These are phyloP conservation scores for Pocillopora damicornis DNA, from an alignment of 64 coral and sea anemone genomes.

Conservation along the genomic window DNA sequence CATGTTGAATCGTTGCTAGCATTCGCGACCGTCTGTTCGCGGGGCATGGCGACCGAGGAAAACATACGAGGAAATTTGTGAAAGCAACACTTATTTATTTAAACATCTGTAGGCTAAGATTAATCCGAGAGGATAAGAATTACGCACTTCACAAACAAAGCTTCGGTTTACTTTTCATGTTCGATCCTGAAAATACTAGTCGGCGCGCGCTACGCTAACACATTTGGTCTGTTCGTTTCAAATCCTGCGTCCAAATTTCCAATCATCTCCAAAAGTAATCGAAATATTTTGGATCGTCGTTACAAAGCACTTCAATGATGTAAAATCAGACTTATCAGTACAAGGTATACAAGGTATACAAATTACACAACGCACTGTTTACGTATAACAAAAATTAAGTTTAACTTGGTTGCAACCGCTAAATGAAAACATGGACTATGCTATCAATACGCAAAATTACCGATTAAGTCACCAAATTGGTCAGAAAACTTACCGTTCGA, in stretches of 20 bases:
- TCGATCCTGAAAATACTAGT: neutral
- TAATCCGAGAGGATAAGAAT: neutral
- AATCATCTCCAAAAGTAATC: neutral
- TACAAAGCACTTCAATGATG: neutral
- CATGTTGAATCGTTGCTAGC: neutral
- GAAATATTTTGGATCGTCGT: neutral
- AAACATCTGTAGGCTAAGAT: conserved; percentile 5
- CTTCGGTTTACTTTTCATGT: neutral
- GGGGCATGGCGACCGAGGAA: neutral
- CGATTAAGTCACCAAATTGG: too few species aligned
- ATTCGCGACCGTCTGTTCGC: neutral
- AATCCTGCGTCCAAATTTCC: neutral
- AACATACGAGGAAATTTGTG: neutral
- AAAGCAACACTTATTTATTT: conserved; percentile 5
- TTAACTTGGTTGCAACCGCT: neutral
- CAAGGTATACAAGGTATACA: neutral
- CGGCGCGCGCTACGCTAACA: neutral
- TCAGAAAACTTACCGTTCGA: neutral
- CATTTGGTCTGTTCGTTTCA: neutral
- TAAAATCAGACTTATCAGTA: neutral
- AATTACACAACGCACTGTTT: conserved; percentile 28
- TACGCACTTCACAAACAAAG: neutral
- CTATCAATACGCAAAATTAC: neutral
- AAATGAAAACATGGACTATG: neutral
- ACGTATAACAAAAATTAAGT: neutral